Conservation (phyloP, 2,113 vertebrate species). For the Trogon surrucura region DNA sequence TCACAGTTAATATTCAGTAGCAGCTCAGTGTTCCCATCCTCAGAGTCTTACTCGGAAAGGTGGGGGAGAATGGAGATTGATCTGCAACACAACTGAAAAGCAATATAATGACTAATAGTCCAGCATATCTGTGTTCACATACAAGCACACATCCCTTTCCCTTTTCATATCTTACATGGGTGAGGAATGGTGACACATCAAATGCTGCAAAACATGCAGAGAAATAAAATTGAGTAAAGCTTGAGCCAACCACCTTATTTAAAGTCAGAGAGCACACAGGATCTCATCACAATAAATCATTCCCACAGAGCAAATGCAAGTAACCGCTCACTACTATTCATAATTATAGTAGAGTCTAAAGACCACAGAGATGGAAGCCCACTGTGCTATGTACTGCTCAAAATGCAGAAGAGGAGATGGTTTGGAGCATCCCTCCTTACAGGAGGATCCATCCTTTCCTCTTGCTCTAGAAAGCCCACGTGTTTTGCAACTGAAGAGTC, state of each 20-base stretch:
- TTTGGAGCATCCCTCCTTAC: not conserved
- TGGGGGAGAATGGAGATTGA: not conserved
- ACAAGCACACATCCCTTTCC: fast-evolving
- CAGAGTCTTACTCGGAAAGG: not conserved
- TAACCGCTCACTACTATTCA: not conserved
- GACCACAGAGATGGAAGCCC: not conserved
- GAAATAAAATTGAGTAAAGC: not conserved
- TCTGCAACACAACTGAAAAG: not conserved
- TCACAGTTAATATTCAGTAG: not conserved
- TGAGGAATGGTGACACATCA: not conserved
- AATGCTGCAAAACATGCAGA: not conserved
- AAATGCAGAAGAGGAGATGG: not conserved
- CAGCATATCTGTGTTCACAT: fast-evolving
- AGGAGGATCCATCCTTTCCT: not conserved
- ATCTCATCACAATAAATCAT: not conserved
- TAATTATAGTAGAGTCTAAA: not conserved
- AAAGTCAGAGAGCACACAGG: not conserved
- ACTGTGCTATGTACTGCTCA: fast-evolving
- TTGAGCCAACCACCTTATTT: not conserved
- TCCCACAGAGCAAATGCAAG: not conserved
- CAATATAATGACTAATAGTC: not conserved
- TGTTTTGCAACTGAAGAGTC: not conserved
- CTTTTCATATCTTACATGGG: not conserved
- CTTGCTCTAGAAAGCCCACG: fast-evolving
- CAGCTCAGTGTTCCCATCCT: not conserved